Percentiles rank a stretch among this genome's conserved stretches.
Conservation (phyloP, 2,113 vertebrate species). For the Brienomyrus brachyistius region DNA sequence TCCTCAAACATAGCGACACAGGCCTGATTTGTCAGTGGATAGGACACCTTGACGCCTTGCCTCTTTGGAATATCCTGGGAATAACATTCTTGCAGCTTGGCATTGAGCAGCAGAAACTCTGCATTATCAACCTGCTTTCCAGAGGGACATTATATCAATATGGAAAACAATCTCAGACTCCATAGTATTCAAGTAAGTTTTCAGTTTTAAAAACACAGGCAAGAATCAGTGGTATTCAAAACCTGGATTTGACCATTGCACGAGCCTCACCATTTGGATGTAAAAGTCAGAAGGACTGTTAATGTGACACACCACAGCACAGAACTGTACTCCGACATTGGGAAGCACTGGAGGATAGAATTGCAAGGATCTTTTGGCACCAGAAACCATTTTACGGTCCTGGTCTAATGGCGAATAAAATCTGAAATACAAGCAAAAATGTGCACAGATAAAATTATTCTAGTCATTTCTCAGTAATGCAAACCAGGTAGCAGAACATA, state of each 20-base stretch:
- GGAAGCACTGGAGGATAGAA: constrained; percentile 68
- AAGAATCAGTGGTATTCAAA: not conserved
- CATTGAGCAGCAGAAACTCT: constrained; percentile 59
- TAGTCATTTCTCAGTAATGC: not conserved
- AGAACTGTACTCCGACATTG: constrained; percentile 48
- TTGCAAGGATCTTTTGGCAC: constrained; percentile 36
- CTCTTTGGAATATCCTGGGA: constrained; percentile 30
- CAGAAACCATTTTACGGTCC: constrained; percentile 21
- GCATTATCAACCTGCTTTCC: constrained; percentile 61
- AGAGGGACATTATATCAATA: not conserved
- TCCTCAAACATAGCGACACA: constrained; percentile 73
- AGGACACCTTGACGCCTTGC: constrained; percentile 57
- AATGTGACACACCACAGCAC: constrained; percentile 69
- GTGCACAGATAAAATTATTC: not conserved
- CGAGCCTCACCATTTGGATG: constrained; percentile 68
- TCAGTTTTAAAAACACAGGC: not conserved
- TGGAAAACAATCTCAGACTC: not conserved
- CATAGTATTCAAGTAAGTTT: not conserved
- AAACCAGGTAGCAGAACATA: not conserved
- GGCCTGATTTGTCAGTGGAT: constrained; percentile 69
- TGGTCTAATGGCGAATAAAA: constrained; percentile 48
- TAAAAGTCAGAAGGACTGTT: constrained; percentile 81
- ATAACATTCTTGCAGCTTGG: constrained; percentile 70
- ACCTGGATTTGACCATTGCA: not conserved
- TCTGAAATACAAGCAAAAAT: constrained; percentile 28